Evolutionary conservation across 35 echinoderm and acorn worm species (phyloP).

Genomic region (Holothuria glaberrima): DNA sequence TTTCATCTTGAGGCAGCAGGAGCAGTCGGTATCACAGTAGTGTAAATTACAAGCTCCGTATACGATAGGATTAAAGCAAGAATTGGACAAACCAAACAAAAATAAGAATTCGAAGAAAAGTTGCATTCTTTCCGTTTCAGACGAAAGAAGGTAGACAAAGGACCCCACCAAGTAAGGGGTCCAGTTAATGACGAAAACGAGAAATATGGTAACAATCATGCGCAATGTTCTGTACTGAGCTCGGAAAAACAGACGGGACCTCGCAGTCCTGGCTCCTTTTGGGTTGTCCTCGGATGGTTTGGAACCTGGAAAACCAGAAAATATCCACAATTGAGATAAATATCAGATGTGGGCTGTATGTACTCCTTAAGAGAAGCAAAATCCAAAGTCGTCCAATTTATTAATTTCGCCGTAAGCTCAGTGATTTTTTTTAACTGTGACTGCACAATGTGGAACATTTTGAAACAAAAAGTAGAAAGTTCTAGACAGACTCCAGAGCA

Average conservation of each 20-base stretch:
- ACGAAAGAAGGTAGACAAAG: conserved; percentile 53
- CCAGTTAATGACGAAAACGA: conserved; percentile 88
- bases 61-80: conserved; percentile 92
- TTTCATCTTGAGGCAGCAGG: conserved; percentile 52
- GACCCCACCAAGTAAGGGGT: conserved; percentile 69
- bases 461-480: no score
- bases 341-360: no score
- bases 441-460: no score
- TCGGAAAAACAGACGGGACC: conserved; percentile 83
- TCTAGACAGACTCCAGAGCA: no score
- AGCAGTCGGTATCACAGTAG: conserved; percentile 61
- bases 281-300: conserved; percentile 39
- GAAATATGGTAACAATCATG: conserved; percentile 84
- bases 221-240: conserved; percentile 83
- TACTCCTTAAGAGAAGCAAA: no score
- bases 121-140: not conserved
- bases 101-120: conserved; percentile 51
- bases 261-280: conserved; percentile 33
- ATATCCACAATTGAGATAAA: no score
- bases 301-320: not conserved
- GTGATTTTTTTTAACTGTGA: no score
- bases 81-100: conserved; percentile 86
- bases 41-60: conserved; percentile 89
- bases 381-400: no score
- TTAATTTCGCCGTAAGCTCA: no score